phyloP scores from a whole-genome alignment of 2,888 invertebrate species.

The Dryococelus australis region DNA sequence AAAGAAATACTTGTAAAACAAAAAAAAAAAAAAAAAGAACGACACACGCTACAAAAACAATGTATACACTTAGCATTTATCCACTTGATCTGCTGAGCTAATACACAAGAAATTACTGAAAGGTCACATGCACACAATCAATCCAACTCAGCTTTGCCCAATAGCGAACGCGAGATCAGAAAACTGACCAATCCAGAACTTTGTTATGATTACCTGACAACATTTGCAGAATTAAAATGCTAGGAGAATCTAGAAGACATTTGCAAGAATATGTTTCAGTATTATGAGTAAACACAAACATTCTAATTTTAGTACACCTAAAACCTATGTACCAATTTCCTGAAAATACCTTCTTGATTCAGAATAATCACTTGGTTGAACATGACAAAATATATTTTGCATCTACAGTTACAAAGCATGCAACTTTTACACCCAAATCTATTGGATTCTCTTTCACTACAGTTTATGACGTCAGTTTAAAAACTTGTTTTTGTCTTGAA shows the following conservation, averaged over 20 bases:
- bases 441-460: background rate
- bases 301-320: background rate
- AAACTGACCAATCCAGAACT: constrained; percentile 43
- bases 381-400: background rate
- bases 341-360: background rate
- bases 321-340: background rate
- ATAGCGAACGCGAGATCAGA: constrained; percentile 38
- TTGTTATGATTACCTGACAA: constrained; percentile 46
- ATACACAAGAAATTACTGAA: constrained; percentile 43
- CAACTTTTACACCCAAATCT: background rate
- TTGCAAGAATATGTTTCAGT: background rate
- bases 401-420: background rate
- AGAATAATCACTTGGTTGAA: background rate
- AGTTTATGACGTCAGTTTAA: background rate
- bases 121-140: constrained; percentile 49
- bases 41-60: constrained; percentile 25
- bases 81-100: background rate
- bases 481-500: constrained; percentile 8
- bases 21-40: no score
- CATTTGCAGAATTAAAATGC: constrained; percentile 39
- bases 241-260: constrained; percentile 32
- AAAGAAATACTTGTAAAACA: no score
- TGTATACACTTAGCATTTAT: background rate
- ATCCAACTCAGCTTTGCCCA: constrained; percentile 44
- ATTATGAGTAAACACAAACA: background rate